A percentile compares a stretch with the other conserved stretches of the same genome.
These are phyloP conservation scores for Mellivora capensis DNA, from an alignment of 2,113 vertebrate genomes.

Conservation along the genomic window DNA sequence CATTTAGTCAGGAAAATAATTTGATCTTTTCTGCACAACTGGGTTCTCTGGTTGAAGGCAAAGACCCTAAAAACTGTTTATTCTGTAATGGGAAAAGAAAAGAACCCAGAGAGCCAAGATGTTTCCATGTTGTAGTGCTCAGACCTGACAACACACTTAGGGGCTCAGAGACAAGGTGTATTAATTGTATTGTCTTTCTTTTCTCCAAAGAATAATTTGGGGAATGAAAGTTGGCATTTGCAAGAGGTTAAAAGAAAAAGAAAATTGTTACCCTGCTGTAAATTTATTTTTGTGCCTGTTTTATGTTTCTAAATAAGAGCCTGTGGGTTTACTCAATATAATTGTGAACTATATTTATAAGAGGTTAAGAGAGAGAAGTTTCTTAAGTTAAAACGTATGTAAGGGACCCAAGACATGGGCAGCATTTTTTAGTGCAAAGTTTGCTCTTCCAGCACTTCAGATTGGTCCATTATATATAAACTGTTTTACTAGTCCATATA, in stretches of 20 bases:
- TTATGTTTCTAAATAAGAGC: slow-evolving; percentile 67
- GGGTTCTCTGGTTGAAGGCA: neutral
- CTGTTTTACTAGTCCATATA: neutral
- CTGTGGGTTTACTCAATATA: slow-evolving; percentile 43
- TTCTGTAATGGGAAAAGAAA: neutral
- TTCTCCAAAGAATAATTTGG: slow-evolving; percentile 59
- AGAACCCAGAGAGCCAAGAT: neutral
- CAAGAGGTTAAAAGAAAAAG: slow-evolving; percentile 73
- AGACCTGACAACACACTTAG: slow-evolving; percentile 23
- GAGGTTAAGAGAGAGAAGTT: slow-evolving; percentile 28
- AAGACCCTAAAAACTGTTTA: neutral
- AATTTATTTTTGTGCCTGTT: slow-evolving; percentile 60
- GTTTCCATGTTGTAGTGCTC: neutral
- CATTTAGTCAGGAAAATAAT: neutral
- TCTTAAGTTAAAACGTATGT: slow-evolving; percentile 56
- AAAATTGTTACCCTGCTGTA: slow-evolving; percentile 62
- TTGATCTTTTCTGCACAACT: neutral
- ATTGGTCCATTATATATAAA: neutral
- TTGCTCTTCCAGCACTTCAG: neutral
- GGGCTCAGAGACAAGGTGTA: slow-evolving; percentile 39
- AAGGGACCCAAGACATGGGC: neutral
- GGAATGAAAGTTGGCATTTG: slow-evolving; percentile 60
- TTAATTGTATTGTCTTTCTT: slow-evolving; percentile 55
- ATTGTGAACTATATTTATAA: slow-evolving; percentile 49
- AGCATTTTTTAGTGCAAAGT: neutral